A percentile compares a stretch with the other conserved stretches of the same genome.
phyloP scores from a whole-genome alignment of 1,140 invertebrate genomes.

The Adelges cooleyi region DNA sequence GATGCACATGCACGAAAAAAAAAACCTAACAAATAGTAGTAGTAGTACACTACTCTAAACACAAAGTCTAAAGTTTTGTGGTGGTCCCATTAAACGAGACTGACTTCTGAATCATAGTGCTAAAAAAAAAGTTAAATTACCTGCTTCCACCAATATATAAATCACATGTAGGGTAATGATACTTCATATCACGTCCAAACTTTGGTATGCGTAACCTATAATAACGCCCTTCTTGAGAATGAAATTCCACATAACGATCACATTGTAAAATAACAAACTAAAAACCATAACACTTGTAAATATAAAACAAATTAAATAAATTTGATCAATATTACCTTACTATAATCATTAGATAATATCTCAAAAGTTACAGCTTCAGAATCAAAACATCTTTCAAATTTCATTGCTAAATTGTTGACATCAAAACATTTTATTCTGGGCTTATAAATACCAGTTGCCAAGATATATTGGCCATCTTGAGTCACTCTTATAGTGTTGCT shows the following conservation, averaged over 20 bases:
- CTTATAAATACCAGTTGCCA: conserved; percentile 93
- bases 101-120: too few species aligned
- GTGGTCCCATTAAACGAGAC: too few species aligned
- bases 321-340: conserved; percentile 49
- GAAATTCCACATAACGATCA: conserved; percentile 89
- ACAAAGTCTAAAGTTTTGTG: too few species aligned
- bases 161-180: conserved; percentile 82
- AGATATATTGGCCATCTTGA: conserved; percentile 84
- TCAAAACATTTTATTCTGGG: conserved; percentile 93
- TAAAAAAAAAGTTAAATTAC: conserved; percentile 42
- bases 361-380: conserved; percentile 84
- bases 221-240: conserved; percentile 82
- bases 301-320: not conserved
- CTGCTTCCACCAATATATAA: conserved; percentile 81
- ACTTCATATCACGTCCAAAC: conserved; percentile 88
- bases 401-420: conserved; percentile 88
- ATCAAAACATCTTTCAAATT: conserved; percentile 98
- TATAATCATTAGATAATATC: conserved; percentile 79
- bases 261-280: conserved; percentile 68
- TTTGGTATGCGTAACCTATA: conserved; percentile 85
- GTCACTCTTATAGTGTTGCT: conserved; percentile 75
- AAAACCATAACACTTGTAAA: conserved; percentile 35
- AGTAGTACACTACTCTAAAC: too few species aligned
- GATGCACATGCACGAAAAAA: too few species aligned
- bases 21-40: too few species aligned